Conservation (phyloP, 1,140 invertebrate genomes). For the Eriocheir sinensis region DNA sequence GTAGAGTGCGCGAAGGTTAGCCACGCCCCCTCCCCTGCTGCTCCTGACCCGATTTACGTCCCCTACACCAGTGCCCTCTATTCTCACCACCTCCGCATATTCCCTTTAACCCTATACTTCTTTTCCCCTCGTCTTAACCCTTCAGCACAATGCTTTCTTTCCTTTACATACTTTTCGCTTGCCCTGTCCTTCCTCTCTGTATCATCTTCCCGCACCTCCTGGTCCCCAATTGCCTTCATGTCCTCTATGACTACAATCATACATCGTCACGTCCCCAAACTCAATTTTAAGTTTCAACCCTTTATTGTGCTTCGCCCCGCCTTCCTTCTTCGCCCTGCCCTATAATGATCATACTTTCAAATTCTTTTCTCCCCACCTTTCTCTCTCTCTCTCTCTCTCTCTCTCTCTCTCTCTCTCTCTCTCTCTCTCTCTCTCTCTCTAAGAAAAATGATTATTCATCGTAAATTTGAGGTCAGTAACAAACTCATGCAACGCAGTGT, state of each 20-base stretch:
- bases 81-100: not conserved
- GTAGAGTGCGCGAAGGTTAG: not conserved
- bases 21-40: not conserved
- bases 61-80: not conserved
- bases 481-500: too few species aligned
- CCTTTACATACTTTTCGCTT: too few species aligned
- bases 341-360: not conserved
- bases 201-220: not conserved
- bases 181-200: not conserved
- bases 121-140: not conserved
- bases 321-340: not conserved
- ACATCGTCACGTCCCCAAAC: not conserved
- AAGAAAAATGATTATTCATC: too few species aligned
- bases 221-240: too few species aligned
- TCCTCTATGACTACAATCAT: too few species aligned
- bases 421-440: slow-evolving; percentile 18
- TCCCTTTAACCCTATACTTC: slow-evolving; percentile 29
- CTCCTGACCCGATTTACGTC: not conserved
- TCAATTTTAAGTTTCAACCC: not conserved
- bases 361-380: slow-evolving; percentile 28
- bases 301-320: not conserved
- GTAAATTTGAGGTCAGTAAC: too few species aligned
- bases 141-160: not conserved
- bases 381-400: slow-evolving; percentile 57
- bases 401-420: slow-evolving; percentile 1